phyloP scores from a whole-genome alignment of 2,888 invertebrate genomes.

The Chloroclysta siterata region DNA sequence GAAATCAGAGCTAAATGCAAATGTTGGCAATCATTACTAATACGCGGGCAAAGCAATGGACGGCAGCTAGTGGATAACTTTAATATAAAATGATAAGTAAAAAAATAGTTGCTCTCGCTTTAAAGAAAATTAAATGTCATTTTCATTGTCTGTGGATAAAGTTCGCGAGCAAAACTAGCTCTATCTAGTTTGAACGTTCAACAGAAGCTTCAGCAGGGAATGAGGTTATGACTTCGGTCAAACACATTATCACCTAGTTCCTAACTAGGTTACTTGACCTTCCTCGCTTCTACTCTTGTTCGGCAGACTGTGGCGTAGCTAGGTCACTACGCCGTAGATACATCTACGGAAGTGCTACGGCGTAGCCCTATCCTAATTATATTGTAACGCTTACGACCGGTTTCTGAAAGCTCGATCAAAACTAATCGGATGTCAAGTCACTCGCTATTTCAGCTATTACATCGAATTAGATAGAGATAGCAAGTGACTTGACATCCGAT shows the following conservation, averaged over 20 bases:
- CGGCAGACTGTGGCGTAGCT: slow-evolving; percentile 3
- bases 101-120: not conserved
- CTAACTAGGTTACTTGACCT: slow-evolving; percentile 24
- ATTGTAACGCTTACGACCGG: too few relatives aligned
- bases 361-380: slow-evolving; percentile 2
- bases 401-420: too few relatives aligned
- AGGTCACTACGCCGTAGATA: slow-evolving; percentile 12
- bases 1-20: too few relatives aligned
- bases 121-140: not conserved
- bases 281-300: slow-evolving; percentile 8
- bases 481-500: too few relatives aligned
- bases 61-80: too few relatives aligned
- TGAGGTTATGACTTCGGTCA: slow-evolving; percentile 21
- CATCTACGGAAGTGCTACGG: slow-evolving; percentile 9
- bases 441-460: too few relatives aligned
- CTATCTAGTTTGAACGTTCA: slow-evolving; percentile 8
- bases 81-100: not conserved
- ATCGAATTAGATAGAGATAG: too few relatives aligned
- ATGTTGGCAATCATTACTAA: too few relatives aligned
- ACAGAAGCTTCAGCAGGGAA: slow-evolving; percentile 11
- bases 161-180: slow-evolving; percentile 4
- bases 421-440: too few relatives aligned
- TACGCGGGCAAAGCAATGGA: too few relatives aligned
- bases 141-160: slow-evolving; percentile 8
- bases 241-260: slow-evolving; percentile 30